Conservation (phyloP, 2,797 vertebrate genomes). For the Harpagifer antarcticus region DNA sequence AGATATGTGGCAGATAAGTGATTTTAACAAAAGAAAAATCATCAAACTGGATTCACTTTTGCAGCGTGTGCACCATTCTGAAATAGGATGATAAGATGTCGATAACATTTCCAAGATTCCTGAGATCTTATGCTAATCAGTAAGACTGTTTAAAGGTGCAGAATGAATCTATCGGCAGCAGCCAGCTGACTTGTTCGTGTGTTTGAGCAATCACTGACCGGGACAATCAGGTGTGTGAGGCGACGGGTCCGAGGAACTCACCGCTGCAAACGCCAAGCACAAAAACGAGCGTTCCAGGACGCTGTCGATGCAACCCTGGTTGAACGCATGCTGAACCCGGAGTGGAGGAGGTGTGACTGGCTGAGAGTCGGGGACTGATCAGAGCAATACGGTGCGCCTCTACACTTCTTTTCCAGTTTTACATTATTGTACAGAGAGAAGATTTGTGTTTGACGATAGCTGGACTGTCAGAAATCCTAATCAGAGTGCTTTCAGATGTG, state of each 20-base stretch:
- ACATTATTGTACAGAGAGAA: slow-evolving; percentile 22
- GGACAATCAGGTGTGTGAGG: slow-evolving; percentile 14
- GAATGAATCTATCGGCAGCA: background rate
- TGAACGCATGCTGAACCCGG: slow-evolving; percentile 23
- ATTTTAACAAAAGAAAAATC: background rate
- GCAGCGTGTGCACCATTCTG: slow-evolving; percentile 6
- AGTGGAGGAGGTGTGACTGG: slow-evolving; percentile 1
- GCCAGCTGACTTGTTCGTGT: slow-evolving; percentile 36
- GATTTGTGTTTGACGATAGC: slow-evolving; percentile 65
- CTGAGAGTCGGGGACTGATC: slow-evolving; percentile 36
- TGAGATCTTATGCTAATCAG: slow-evolving; percentile 1
- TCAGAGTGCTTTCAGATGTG: slow-evolving; percentile 50
- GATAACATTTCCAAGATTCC: slow-evolving; percentile 10
- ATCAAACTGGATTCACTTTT: slow-evolving; percentile 24
- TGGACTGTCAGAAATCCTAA: slow-evolving; percentile 73
- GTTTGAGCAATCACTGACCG: slow-evolving; percentile 69
- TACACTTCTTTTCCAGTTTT: slow-evolving; percentile 25
- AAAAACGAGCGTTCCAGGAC: background rate
- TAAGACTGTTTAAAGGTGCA: slow-evolving; percentile 10
- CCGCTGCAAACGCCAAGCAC: slow-evolving; percentile 57
- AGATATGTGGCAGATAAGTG: slow-evolving; percentile 19
- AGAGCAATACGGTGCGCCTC: slow-evolving; percentile 64
- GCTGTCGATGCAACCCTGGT: slow-evolving; percentile 25
- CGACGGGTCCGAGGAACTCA: background rate
- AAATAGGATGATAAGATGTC: slow-evolving; percentile 11